Evolutionary conservation across 2,113 vertebrate species (phyloP), one percentile per base, ranked within the genome.

Genomic region (Odocoileus hemionus): DNA sequence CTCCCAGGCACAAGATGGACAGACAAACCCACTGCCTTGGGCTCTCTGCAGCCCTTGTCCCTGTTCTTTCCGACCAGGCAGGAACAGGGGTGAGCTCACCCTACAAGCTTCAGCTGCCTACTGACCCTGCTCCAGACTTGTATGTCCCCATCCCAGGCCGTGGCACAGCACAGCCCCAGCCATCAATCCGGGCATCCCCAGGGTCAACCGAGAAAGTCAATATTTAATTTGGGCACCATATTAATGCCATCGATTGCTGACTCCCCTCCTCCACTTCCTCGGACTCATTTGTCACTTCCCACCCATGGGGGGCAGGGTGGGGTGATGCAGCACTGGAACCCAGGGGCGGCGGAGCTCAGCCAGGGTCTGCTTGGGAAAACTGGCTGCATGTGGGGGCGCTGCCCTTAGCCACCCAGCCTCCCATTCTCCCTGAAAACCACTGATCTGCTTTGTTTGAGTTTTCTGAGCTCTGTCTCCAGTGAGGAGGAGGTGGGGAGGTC

Each of bases 141-240:
- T 86, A 17, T 84, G 95, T 94, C 96, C 95, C 96, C 21, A 36
- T 89, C 91, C 79, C 94, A 36, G 91, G 80, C 8, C 7, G 95
- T 96, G 94, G 86, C 97, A 88, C 43, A 28, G 67, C 92, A 92
- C 11, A 43, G 88, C 60, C 87, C 95, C 86, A 95, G 84, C 95
- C 80, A 97, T 98, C 98, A 94, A 97, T 98, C 96, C 60, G 82
- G 79, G 52, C 7, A 6, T 98, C 98, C 96, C 98, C 91, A 97
- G 97, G 97, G 97, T 95, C 95, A 93, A 96, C 97, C 50, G 92
- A 91, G 90, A 97, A 98, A 98, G 98, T 98, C 98, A 98, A 98
- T 98, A 98, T 98, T 98, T 98, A 97, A 98, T 98, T 98, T 98
- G 97, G 98, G 92, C 94, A 95, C 95, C 97, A 98, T 97, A 96